Percentiles rank a stretch among this genome's conserved stretches.
Conservation (phyloP, 2,888 invertebrate species). For the Arrhopalites spinosus region DNA sequence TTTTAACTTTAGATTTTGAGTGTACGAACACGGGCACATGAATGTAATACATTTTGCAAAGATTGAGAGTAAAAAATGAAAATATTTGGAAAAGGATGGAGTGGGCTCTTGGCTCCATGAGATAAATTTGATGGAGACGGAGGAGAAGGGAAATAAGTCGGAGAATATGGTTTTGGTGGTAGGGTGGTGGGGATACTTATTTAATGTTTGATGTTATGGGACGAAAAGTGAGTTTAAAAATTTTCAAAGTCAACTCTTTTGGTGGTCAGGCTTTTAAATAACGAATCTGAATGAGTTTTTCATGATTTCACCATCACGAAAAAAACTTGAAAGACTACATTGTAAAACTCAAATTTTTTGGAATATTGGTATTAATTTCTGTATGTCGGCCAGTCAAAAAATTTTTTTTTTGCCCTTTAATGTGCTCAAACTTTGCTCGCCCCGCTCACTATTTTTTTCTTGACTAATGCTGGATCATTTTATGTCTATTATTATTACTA, state of each 20-base stretch:
- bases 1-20: no score
- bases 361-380: conserved; percentile 44
- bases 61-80: no score
- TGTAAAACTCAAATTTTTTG: conserved; percentile 42
- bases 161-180: background rate
- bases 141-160: background rate
- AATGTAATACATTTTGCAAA: no score
- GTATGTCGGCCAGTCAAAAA: conserved; percentile 33
- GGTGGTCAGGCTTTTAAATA: conserved; percentile 47
- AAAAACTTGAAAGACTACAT: conserved; percentile 47
- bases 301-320: conserved; percentile 48
- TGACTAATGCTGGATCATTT: conserved; percentile 29
- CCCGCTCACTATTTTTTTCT: background rate
- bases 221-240: conserved; percentile 5
- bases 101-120: no score
- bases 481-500: conserved; percentile 29
- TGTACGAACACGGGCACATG: no score
- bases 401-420: conserved; percentile 7
- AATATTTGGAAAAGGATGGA: no score
- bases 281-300: conserved; percentile 47
- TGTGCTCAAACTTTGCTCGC: conserved; percentile 4
- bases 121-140: background rate
- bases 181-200: background rate
- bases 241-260: conserved; percentile 33
- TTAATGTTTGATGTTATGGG: background rate